A percentile compares a stretch with the other conserved stretches of the same genome.
phyloP scores from a whole-genome alignment of 1,140 invertebrate species.

The Drosophila pectinifera region DNA sequence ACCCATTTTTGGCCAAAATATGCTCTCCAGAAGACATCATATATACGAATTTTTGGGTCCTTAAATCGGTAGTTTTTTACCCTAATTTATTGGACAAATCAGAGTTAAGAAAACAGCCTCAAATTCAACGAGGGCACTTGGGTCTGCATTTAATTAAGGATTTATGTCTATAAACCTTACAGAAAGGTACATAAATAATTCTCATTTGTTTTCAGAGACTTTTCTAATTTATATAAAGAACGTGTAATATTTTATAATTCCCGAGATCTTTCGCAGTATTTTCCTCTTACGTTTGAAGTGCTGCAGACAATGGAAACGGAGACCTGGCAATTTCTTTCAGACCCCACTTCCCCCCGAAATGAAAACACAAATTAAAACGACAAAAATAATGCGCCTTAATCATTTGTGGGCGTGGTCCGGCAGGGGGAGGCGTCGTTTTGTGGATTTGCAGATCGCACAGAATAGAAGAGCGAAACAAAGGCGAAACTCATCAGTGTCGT shows the following conservation, averaged over 20 bases:
- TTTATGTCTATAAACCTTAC: too few relatives aligned
- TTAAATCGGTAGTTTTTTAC: too few relatives aligned
- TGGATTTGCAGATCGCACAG: constrained; percentile 12
- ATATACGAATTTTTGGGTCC: too few relatives aligned
- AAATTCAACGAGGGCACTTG: too few relatives aligned
- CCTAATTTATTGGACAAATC: too few relatives aligned
- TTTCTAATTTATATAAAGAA: constrained; percentile 26
- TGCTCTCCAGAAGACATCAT: too few relatives aligned
- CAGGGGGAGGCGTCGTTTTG: not conserved
- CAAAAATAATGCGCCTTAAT: constrained; percentile 73
- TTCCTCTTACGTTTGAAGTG: constrained; percentile 68
- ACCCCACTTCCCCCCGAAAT: not conserved
- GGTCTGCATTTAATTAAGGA: not conserved
- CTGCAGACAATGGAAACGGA: constrained; percentile 62
- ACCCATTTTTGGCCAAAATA: too few relatives aligned
- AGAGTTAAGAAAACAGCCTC: too few relatives aligned
- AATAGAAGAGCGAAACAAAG: constrained; percentile 46
- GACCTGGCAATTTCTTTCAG: constrained; percentile 59
- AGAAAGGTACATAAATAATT: too few relatives aligned
- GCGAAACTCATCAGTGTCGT: constrained; percentile 73
- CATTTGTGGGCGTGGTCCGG: constrained; percentile 70
- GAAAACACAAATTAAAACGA: constrained; percentile 77
- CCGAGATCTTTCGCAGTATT: not conserved
- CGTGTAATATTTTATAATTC: constrained; percentile 41
- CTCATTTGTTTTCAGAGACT: too few relatives aligned